These are phyloP conservation scores for Cliona cf. orientalis DNA, from an alignment of 37 sponge, comb jelly and placozoan genomes.

Conservation along the genomic window DNA sequence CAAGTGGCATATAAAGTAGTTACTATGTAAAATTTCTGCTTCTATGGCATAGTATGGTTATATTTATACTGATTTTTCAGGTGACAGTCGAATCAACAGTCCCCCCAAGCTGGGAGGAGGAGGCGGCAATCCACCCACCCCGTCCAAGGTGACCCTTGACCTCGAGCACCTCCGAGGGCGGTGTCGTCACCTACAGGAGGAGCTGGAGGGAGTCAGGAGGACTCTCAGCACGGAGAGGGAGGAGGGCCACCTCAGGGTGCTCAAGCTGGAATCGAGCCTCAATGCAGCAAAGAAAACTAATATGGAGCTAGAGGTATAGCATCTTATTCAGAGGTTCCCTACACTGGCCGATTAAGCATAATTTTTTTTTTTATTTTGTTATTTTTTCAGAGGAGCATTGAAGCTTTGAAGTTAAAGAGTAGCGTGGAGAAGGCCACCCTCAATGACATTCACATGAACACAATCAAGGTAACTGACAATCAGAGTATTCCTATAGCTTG, in stretches of 20 bases:
- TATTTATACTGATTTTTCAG: too few species aligned
- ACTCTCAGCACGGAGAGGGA: slow-evolving; percentile 35
- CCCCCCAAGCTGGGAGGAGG: too few species aligned
- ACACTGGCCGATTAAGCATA: background rate
- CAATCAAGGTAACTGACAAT: slow-evolving; percentile 64
- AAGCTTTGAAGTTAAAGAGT: slow-evolving; percentile 73
- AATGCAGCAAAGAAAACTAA: slow-evolving; percentile 63
- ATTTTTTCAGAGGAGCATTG: slow-evolving; percentile 68
- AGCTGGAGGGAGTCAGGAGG: slow-evolving; percentile 49
- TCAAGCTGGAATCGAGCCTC: slow-evolving; percentile 55
- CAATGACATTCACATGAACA: slow-evolving; percentile 80
- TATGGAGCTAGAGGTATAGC: slow-evolving; percentile 57
- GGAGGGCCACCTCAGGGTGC: slow-evolving; percentile 26
- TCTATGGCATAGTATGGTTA: background rate
- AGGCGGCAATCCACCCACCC: slow-evolving; percentile 17
- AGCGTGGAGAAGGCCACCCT: slow-evolving; percentile 76
- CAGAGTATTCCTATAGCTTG: too few species aligned
- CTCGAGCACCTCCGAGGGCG: slow-evolving; percentile 35
- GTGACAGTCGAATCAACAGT: too few species aligned
- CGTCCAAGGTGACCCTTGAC: slow-evolving; percentile 33
- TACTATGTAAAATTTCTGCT: background rate
- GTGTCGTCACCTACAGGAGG: slow-evolving; percentile 57
- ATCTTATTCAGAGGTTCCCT: background rate
- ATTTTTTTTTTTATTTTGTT: background rate
- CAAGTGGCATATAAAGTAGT: background rate